Evolutionary conservation across 2,113 vertebrate genomes (phyloP).

Genomic region (Epinephelus fuscoguttatus): DNA sequence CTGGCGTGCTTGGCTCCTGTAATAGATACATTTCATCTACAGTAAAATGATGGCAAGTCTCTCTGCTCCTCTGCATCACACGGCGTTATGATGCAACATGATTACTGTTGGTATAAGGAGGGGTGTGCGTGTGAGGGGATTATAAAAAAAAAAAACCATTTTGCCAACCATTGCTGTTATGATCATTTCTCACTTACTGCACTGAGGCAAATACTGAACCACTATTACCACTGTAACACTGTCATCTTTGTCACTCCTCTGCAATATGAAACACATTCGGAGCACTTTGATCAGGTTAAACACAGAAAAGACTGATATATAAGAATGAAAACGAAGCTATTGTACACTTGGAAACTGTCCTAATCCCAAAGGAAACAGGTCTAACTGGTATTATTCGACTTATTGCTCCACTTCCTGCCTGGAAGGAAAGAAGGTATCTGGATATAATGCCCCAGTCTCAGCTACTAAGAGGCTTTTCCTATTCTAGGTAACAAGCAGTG

Average conservation of each 20-base stretch:
- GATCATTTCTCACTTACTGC: conserved; percentile 33
- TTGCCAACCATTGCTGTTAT: conserved; percentile 28
- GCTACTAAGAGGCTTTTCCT: conserved; percentile 81
- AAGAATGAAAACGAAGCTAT: neutral
- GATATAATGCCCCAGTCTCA: conserved; percentile 56
- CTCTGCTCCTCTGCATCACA: conserved; percentile 11
- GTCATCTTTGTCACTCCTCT: neutral
- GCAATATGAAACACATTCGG: neutral
- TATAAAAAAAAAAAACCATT: conserved; percentile 36
- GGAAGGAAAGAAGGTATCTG: conserved; percentile 59
- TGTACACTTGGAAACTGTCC: neutral
- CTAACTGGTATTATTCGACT: neutral
- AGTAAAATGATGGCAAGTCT: neutral
- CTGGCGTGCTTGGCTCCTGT: conserved; percentile 19
- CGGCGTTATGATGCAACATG: conserved; percentile 44
- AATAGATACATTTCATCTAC: conserved; percentile 48
- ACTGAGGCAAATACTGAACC: conserved; percentile 4
- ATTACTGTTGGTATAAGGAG: conserved; percentile 46
- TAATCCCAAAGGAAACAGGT: conserved; percentile 8
- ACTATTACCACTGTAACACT: neutral
- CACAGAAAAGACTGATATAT: neutral
- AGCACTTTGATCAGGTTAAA: neutral
- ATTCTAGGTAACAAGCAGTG: conserved; percentile 67
- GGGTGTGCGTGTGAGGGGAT: conserved; percentile 18
- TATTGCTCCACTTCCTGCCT: conserved; percentile 58